These are phyloP conservation scores for Drosophila kanekoi DNA, from an alignment of 2,888 invertebrate species.

Conservation along the genomic window DNA sequence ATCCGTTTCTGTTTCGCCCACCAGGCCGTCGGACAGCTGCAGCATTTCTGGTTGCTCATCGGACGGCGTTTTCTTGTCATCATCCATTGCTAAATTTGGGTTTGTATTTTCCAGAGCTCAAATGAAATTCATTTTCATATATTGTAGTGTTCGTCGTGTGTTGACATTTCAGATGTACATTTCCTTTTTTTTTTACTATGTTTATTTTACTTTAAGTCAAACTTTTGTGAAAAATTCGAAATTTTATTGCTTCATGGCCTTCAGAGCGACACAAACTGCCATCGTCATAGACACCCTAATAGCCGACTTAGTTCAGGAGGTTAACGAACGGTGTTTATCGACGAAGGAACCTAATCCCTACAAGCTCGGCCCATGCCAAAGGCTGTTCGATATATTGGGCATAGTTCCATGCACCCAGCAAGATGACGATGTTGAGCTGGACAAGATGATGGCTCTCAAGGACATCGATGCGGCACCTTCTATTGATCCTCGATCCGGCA, in stretches of 20 bases:
- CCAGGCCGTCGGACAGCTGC: conserved; percentile 41
- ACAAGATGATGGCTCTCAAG: background rate
- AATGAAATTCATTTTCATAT: conserved; percentile 30
- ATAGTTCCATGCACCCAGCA: conserved; percentile 27
- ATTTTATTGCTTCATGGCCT: conserved; percentile 59
- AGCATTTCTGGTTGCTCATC: conserved; percentile 16
- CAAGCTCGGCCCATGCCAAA: conserved; percentile 45
- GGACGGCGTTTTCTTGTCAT: conserved; percentile 9
- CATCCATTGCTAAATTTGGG: conserved; percentile 42
- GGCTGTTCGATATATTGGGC: conserved; percentile 62
- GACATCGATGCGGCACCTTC: background rate
- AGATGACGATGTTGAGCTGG: conserved; percentile 1
- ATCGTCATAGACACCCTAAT: conserved; percentile 52
- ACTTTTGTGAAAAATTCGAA: conserved; percentile 49
- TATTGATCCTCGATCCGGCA: background rate
- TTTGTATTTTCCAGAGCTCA: conserved; percentile 11
- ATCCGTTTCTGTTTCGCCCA: conserved; percentile 63
- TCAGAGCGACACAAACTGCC: conserved; percentile 47
- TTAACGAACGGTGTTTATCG: conserved; percentile 29
- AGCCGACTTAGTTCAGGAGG: conserved; percentile 59
- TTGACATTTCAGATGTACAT: conserved; percentile 29
- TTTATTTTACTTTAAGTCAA: conserved; percentile 25
- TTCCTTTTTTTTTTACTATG: conserved; percentile 28
- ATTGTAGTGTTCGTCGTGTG: background rate
- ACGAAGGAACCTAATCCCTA: conserved; percentile 3